Conservation (phyloP, 2,888 invertebrate species). For the Brenthis ino region DNA sequence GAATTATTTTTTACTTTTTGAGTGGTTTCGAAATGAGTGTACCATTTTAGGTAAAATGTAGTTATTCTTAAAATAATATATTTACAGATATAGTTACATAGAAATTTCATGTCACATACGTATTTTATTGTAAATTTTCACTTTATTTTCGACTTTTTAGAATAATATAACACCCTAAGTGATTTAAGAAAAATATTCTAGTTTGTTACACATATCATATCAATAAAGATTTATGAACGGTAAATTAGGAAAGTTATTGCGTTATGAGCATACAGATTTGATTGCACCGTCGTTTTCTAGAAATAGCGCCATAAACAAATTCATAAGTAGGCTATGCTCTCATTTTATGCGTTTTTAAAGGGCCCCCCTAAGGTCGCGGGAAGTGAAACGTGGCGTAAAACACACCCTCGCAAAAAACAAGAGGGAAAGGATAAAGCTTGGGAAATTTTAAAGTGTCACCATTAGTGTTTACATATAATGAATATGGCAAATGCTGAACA, state of each 20-base stretch:
- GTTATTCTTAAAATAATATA: too few relatives aligned
- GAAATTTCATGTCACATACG: too few relatives aligned
- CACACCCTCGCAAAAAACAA: conserved; percentile 65
- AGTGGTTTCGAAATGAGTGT: too few relatives aligned
- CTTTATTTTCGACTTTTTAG: too few relatives aligned
- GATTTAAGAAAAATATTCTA: neutral
- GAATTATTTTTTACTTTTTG: too few relatives aligned
- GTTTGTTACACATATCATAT: conserved; percentile 29
- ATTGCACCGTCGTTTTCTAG: conserved; percentile 52
- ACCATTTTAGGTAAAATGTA: too few relatives aligned
- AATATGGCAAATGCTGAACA: neutral
- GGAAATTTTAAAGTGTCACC: conserved; percentile 44
- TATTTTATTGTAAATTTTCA: too few relatives aligned
- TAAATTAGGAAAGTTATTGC: conserved; percentile 71
- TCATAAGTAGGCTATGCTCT: conserved; percentile 78
- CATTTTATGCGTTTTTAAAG: conserved; percentile 78
- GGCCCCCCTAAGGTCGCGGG: conserved; percentile 64
- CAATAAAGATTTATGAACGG: conserved; percentile 58
- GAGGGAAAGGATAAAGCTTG: conserved; percentile 48
- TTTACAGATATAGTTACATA: too few relatives aligned
- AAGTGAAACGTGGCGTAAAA: conserved; percentile 76
- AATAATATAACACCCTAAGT: too few relatives aligned
- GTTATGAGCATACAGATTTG: conserved; percentile 59
- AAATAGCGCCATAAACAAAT: conserved; percentile 80
- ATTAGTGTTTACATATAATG: conserved; percentile 18